Evolutionary conservation across 2,888 invertebrate genomes (phyloP), one percentile per base, ranked within the genome.

Genomic region (Polydrusus pterygomalis): DNA sequence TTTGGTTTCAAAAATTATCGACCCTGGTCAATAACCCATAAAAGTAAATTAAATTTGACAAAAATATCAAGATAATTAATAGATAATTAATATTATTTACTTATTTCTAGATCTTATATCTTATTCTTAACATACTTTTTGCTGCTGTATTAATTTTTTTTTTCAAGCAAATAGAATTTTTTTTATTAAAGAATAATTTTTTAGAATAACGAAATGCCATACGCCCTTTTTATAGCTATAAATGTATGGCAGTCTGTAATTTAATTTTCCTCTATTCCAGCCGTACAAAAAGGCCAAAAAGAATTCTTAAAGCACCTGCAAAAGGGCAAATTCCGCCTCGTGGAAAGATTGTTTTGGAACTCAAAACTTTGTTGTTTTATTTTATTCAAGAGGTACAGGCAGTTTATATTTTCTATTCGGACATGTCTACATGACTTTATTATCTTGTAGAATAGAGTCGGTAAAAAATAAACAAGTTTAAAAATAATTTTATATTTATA

Each of bases 191-290:
- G 20, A 51, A 20, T 13, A 9, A 20, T 51, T 51, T 51, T 51
- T 51, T 51, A 51, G 18, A 51, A 51, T 51, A 20, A 20, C 10
- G 11, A 6, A 51, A 51, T 51, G 18, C 20, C 9, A 11, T 51
- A 51, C 13, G 11, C 13, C 10, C 51, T 18, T 11, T 51, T 51
- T 51, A 20, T 51, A 51, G 20, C 51, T 51, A 11, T 20, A 51
- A 51, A 51, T 51, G 40, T 17, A 18, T 43, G 13, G 17, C 43
- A 18, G 62, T 9, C 10, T 18, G 11, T 62, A 62, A 62, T 62
- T 40, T 3, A 40, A 62, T 40, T 62, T 62, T 40, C 18, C 18
- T 20, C 11, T n/a, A n/a, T 62, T 62, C 40, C 40, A 62, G 62
- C 11, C 17, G 8, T 38, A 13, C 13, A 62, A 17, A 40, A 38